Evolutionary conservation across 64 coral and sea anemone genomes (phyloP), one percentile per base, ranked within the genome.

Genomic region (Platygyra sinensis): DNA sequence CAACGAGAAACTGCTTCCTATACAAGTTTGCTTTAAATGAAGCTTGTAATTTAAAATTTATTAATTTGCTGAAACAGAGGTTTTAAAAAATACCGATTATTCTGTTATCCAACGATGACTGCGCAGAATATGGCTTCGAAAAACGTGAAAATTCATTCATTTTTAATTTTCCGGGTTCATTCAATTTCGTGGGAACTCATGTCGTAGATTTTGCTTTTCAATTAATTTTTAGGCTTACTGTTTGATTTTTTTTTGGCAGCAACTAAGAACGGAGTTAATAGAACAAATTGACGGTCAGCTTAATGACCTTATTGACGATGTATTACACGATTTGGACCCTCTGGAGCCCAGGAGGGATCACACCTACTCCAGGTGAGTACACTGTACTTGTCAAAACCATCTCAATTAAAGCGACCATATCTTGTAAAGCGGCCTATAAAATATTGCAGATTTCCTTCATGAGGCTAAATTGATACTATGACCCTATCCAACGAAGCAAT

Each of bases 261-360:
- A 96, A 90, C 85, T 93, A 74, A 92, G 89, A 89, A 60, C 91
- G 22, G 95, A 89, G 30, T 54, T 96, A 10, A 31, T 96, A 14
- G 95, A 96, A 83, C 95, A 96, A 38, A 90, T 96, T 33, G 95
- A 96, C 19, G 92, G 95, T 2, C 95, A 96, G 8, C 59, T 96
- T n/a, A 90, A 87, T 59, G 95, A 87, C 10, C 52, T 96, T 60
- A 61, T 96, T 19, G 95, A 96, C n/a, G 95, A 94, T 77, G 95
- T 94, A 28, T 80, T 96, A 24, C 84, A 91, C 80, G 92, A 92
- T 73, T 65, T 91, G 12, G 95, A 91, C 19, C 30, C 9, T 16
- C 50, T 85, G 27, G 81, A 85, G 25, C 63, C 81, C 0, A 51
- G 9, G 2, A n/a, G 22, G 49, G 36, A 85, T 85, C 62, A 67